Percentiles rank a stretch among this genome's conserved stretches.
These are phyloP conservation scores for Cyphomyrus discorhynchus DNA, from an alignment of 2,113 vertebrate genomes.

Conservation along the genomic window DNA sequence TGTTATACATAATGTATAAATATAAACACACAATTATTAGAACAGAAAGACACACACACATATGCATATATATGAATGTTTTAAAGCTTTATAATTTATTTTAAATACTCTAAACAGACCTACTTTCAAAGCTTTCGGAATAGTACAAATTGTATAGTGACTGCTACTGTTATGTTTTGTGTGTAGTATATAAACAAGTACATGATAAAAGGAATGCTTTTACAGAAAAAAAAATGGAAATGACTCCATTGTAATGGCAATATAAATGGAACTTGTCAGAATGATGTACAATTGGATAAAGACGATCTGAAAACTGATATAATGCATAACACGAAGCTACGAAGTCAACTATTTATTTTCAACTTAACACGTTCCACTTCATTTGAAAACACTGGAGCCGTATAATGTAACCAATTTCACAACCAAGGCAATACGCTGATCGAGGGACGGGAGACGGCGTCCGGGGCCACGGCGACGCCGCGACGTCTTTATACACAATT, in stretches of 20 bases:
- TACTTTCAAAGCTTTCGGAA: not conserved
- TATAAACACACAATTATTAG: not conserved
- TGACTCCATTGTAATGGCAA: constrained; percentile 17
- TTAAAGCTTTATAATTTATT: not conserved
- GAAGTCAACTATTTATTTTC: constrained; percentile 65
- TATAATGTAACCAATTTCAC: constrained; percentile 66
- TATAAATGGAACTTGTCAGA: constrained; percentile 61
- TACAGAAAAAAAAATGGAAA: constrained; percentile 1
- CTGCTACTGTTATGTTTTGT: not conserved
- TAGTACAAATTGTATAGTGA: not conserved
- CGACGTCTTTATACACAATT: constrained; percentile 16
- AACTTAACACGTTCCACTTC: constrained; percentile 66
- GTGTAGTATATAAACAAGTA: not conserved
- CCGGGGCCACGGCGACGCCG: not conserved
- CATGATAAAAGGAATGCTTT: not conserved
- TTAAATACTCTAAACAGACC: not conserved
- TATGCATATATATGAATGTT: not conserved
- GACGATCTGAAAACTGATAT: constrained; percentile 59
- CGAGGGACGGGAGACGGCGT: not conserved
- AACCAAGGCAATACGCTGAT: not conserved
- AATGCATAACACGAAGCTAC: constrained; percentile 56
- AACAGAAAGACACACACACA: not conserved
- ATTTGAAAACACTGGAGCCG: constrained; percentile 64
- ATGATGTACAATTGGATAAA: constrained; percentile 58
- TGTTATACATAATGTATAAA: not conserved